Conservation (phyloP, 2,113 vertebrate species). For the Gymnobelideus leadbeateri region DNA sequence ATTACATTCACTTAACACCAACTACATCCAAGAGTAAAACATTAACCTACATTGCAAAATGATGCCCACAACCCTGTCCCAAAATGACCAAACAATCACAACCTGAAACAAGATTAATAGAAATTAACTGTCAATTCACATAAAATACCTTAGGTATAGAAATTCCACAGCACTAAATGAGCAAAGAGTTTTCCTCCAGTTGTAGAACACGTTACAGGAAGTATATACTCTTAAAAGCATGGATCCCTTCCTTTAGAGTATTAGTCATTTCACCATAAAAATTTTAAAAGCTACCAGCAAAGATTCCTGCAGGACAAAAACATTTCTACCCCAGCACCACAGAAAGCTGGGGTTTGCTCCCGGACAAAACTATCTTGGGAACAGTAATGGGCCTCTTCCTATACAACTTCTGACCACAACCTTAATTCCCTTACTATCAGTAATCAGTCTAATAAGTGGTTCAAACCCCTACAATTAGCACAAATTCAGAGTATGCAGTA, state of each 20-base stretch:
- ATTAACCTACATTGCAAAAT: neutral
- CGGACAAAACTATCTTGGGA: constrained; percentile 71
- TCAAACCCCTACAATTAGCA: constrained; percentile 79
- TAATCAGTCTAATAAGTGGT: constrained; percentile 78
- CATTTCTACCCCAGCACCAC: constrained; percentile 79
- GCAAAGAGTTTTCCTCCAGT: constrained; percentile 33
- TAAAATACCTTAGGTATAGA: constrained; percentile 10
- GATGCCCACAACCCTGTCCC: constrained; percentile 3
- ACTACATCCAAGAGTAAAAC: constrained; percentile 37
- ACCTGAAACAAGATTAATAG: constrained; percentile 26
- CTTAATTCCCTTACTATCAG: constrained; percentile 77
- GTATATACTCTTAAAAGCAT: constrained; percentile 57
- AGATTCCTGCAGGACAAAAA: constrained; percentile 82
- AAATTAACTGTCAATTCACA: constrained; percentile 32
- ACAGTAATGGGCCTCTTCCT: constrained; percentile 81
- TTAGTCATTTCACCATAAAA: constrained; percentile 75
- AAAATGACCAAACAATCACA: constrained; percentile 40
- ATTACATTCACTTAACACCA: constrained; percentile 35
- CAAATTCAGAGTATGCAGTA: constrained; percentile 66
- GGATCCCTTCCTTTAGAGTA: constrained; percentile 47
- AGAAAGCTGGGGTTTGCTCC: constrained; percentile 74
- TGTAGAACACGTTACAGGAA: constrained; percentile 49
- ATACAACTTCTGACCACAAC: constrained; percentile 78
- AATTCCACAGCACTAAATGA: constrained; percentile 31
- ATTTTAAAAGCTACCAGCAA: constrained; percentile 72